Evolutionary conservation across 2,888 invertebrate genomes (phyloP).

Genomic region (Elgonia sp.): DNA sequence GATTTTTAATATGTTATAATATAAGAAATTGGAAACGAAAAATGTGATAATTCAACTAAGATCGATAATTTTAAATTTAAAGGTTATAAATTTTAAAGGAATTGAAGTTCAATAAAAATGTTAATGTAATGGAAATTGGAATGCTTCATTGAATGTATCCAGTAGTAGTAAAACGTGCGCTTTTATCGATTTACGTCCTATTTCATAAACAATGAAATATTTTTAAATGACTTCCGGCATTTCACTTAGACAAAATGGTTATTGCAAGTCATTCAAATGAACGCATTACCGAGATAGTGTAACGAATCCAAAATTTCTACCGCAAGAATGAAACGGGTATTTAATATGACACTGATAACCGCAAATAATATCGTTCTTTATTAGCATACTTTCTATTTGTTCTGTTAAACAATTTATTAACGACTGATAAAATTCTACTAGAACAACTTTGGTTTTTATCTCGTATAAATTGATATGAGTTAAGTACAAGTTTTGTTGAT

Average conservation of each 20-base stretch:
- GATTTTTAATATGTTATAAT: no score
- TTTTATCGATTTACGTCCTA: background rate
- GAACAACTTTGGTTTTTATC: conserved; percentile 39
- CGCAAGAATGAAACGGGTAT: conserved; percentile 21
- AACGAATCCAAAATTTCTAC: conserved; percentile 27
- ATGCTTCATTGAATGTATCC: background rate
- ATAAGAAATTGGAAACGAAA: no score
- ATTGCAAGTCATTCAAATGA: background rate
- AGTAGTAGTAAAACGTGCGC: background rate
- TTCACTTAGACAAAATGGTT: background rate
- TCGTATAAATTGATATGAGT: background rate
- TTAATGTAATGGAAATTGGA: background rate
- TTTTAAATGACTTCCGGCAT: conserved; percentile 9
- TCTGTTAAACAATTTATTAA: conserved; percentile 18
- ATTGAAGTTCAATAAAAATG: background rate
- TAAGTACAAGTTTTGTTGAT: background rate
- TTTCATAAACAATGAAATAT: background rate
- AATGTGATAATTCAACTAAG: no score
- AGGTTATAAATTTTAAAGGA: no score
- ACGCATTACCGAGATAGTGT: background rate
- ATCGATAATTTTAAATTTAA: no score
- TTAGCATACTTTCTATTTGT: conserved; percentile 46
- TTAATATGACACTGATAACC: conserved; percentile 38
- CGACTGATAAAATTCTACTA: conserved; percentile 48
- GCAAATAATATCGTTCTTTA: conserved; percentile 24